phyloP scores from a whole-genome alignment of 2,113 vertebrate genomes.

The Suricata suricatta region DNA sequence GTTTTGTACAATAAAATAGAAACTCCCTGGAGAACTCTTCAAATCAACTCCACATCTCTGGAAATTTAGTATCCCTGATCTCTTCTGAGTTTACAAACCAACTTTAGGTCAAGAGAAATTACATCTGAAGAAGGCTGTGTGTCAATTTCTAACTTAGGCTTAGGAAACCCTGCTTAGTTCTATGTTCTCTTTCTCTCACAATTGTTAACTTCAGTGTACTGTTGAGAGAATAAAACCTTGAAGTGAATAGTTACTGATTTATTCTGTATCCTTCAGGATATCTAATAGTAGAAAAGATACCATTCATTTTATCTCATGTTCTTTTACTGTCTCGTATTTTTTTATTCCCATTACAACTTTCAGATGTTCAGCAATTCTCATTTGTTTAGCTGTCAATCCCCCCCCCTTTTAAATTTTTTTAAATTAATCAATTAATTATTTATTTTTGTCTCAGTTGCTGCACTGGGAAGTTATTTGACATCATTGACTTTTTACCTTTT shows the following conservation, averaged over 20 bases:
- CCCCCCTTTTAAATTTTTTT: not conserved
- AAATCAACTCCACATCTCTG: not conserved
- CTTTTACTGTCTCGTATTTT: not conserved
- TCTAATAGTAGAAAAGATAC: not conserved
- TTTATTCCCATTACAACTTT: not conserved
- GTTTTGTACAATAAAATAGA: not conserved
- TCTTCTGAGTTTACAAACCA: not conserved
- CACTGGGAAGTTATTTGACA: not conserved
- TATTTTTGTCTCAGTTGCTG: not conserved
- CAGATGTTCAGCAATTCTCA: not conserved
- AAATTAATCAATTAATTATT: not conserved
- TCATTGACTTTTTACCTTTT: not conserved
- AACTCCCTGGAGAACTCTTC: not conserved
- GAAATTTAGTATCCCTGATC: not conserved
- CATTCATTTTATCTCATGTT: not conserved
- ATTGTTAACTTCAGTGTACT: not conserved
- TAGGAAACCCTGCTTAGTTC: not conserved
- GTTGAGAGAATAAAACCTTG: not conserved
- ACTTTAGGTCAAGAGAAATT: slow-evolving; percentile 36
- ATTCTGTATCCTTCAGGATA: not conserved
- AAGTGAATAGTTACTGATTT: not conserved
- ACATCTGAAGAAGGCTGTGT: not conserved
- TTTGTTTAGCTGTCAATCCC: not conserved
- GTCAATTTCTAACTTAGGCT: not conserved
- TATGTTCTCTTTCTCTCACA: not conserved